These are phyloP conservation scores for Noctua pronuba DNA, from an alignment of 2,888 invertebrate genomes.

Conservation along the genomic window DNA sequence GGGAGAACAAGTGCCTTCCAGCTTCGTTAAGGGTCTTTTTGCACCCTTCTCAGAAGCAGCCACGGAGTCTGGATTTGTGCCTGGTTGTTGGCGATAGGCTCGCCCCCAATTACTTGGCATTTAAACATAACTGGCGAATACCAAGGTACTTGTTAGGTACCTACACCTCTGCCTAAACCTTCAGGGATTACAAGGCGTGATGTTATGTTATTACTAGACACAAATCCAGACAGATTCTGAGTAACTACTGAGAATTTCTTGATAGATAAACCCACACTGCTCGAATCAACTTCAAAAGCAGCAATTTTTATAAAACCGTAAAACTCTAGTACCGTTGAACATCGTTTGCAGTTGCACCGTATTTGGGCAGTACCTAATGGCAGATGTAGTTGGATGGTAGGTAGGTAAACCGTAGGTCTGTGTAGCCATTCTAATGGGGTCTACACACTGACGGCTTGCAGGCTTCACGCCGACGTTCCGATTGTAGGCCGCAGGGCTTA, in stretches of 20 bases:
- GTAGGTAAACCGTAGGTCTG: not conserved
- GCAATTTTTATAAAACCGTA: not conserved
- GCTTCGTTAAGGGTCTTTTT: too few relatives aligned
- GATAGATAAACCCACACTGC: not conserved
- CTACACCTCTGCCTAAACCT: too few relatives aligned
- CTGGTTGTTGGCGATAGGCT: too few relatives aligned
- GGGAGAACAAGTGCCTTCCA: too few relatives aligned
- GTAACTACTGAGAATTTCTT: not conserved
- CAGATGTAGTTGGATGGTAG: not conserved
- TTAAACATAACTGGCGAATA: not conserved
- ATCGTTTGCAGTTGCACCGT: constrained; percentile 12
- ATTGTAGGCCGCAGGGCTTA: constrained; percentile 26
- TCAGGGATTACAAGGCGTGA: not conserved
- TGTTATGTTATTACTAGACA: not conserved
- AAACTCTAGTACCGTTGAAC: not conserved
- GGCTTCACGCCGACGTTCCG: constrained; percentile 11
- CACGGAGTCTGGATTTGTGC: too few relatives aligned
- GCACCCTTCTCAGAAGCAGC: too few relatives aligned
- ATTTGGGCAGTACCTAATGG: constrained; percentile 14
- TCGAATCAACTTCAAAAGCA: not conserved
- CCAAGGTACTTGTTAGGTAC: not conserved
- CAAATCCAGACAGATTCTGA: not conserved
- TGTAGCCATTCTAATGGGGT: constrained; percentile 35
- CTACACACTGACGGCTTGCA: constrained; percentile 28
- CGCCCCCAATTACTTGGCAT: too few relatives aligned